phyloP scores from a whole-genome alignment of 2,113 vertebrate species.

The Thamnaconus septentrionalis region DNA sequence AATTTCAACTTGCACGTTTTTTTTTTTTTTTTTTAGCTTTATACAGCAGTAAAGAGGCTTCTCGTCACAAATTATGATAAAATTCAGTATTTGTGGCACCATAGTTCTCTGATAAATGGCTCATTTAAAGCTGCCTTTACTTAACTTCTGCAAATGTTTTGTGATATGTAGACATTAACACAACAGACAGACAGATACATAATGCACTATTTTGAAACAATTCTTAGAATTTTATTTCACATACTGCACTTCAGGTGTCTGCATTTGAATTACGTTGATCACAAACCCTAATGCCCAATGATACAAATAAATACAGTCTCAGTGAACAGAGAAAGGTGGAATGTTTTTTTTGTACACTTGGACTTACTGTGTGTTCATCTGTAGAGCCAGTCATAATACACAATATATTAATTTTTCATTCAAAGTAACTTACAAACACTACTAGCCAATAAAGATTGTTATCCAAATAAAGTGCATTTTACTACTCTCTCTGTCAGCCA shows the following conservation, averaged over 20 bases:
- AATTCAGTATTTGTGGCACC: no score
- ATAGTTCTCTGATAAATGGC: no score
- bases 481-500: conserved; percentile 54
- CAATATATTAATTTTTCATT: conserved; percentile 47
- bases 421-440: conserved; percentile 59
- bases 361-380: conserved; percentile 47
- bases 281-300: conserved; percentile 72
- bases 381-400: conserved; percentile 49
- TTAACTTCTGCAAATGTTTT: not conserved
- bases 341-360: conserved; percentile 53
- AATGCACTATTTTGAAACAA: conserved; percentile 38
- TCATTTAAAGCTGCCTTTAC: no score
- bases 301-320: conserved; percentile 64
- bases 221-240: conserved; percentile 70
- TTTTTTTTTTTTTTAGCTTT: not conserved
- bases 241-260: conserved; percentile 75
- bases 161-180: not conserved
- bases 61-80: not conserved
- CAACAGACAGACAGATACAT: not conserved
- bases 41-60: not conserved
- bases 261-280: conserved; percentile 67
- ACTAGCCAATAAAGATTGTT: conserved; percentile 49
- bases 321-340: conserved; percentile 65
- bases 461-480: conserved; percentile 79
- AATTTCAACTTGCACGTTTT: not conserved